Evolutionary conservation across 2,113 vertebrate species (phyloP), one percentile per base, ranked within the genome.

Genomic region (Peromyscus polionotus): DNA sequence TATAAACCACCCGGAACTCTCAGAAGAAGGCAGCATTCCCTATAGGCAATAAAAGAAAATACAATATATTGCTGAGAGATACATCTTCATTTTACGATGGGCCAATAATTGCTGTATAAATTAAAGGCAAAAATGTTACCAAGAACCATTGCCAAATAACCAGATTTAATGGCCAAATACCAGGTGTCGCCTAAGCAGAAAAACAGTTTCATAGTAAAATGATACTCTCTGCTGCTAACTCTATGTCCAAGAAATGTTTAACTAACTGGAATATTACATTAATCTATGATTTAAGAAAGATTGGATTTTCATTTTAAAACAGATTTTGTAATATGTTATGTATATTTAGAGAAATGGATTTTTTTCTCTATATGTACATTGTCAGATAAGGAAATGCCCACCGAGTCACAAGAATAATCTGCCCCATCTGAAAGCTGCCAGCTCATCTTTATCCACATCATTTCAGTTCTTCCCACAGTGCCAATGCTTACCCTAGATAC

Each of bases 401-500:
- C 70, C 73, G 5, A 93, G 70, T 24, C 24, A 42, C 42, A 88
- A 80, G 31, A 80, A 90, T 72, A 63, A 89, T 84, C 39, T 90
- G 12, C 79, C 24, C 73, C 88, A 59, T 33, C 91, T 70, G 94
- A 96, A 93, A 97, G 95, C 93, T 94, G 5, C 17, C 31, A 61
- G 59, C 36, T 96, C n/a, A 33, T 88, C 88, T 95, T 80, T 88
- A 81, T 72, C 24, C 4, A 94, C 26, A 86, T 95, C 36, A 16
- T 42, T 75, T 95, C 73, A 89, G 83, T 93, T 93, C 14, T 92
- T 93, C 84, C 54, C 22, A 76, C 59, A 45, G 42, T 51, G 1
- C 76, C 93, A 83, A 87, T 73, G 65, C 97, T 98, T 97, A 94
- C 89, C 88, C 89, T 93, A 73, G 75, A 17, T 80, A 96, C 79